phyloP scores from a whole-genome alignment of 2,888 invertebrate species.

The Patella ulyssiponensis region DNA sequence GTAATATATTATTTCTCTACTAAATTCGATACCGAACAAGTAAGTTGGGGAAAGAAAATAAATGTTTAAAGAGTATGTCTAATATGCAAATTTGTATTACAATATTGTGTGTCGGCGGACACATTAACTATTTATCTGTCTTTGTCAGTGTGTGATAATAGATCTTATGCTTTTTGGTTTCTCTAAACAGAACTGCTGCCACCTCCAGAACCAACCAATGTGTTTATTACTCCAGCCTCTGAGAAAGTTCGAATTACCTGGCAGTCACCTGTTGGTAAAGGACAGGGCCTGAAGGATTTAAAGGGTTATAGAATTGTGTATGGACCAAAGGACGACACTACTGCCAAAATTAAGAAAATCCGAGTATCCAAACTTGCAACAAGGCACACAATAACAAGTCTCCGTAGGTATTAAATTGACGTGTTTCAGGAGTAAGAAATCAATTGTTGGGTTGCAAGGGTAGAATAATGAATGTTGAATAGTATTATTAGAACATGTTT shows the following conservation, averaged over 20 bases:
- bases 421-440: not conserved
- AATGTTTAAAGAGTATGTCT: too few relatives aligned
- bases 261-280: slow-evolving; percentile 12
- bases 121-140: too few relatives aligned
- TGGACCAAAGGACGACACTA: slow-evolving; percentile 24
- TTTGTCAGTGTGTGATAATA: too few relatives aligned
- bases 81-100: too few relatives aligned
- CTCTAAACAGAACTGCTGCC: slow-evolving; percentile 35
- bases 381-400: slow-evolving; percentile 29
- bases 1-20: too few relatives aligned
- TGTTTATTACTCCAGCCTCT: slow-evolving; percentile 31
- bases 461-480: too few relatives aligned
- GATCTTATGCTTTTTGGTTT: too few relatives aligned
- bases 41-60: too few relatives aligned
- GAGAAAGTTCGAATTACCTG: slow-evolving; percentile 28
- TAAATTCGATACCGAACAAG: too few relatives aligned
- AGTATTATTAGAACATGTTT: too few relatives aligned
- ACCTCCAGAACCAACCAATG: slow-evolving; percentile 43
- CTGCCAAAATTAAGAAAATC: slow-evolving; percentile 27
- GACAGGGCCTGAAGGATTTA: slow-evolving; percentile 15
- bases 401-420: slow-evolving; percentile 35
- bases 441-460: too few relatives aligned
- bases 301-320: slow-evolving; percentile 33
- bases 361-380: slow-evolving; percentile 10
- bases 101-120: too few relatives aligned